Evolutionary conservation across 2,888 invertebrate genomes (phyloP).

Genomic region (Drosophila stalkeri): DNA sequence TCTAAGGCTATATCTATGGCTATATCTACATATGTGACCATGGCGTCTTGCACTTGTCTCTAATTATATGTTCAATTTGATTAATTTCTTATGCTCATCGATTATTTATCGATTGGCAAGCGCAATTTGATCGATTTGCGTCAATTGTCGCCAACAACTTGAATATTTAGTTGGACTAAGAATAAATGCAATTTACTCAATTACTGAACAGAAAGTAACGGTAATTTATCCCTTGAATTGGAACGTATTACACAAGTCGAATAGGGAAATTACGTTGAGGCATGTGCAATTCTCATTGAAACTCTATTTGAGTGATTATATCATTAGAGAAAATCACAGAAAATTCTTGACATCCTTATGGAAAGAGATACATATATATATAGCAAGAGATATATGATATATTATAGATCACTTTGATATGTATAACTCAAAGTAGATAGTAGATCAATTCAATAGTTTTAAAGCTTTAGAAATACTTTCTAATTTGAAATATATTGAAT

Average conservation of each 20-base stretch:
- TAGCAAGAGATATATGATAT: not conserved
- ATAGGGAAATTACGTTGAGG: not conserved
- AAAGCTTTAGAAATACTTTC: too few species aligned
- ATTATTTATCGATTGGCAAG: slow-evolving; percentile 7
- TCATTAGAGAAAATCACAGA: not conserved
- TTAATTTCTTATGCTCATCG: slow-evolving; percentile 4
- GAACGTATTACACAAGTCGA: not conserved
- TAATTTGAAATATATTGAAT: too few species aligned
- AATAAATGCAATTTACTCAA: not conserved
- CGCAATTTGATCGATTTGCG: slow-evolving; percentile 1
- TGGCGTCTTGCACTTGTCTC: not conserved
- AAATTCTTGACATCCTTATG: not conserved
- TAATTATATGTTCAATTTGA: slow-evolving; percentile 1
- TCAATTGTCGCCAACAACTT: not conserved
- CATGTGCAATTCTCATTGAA: not conserved
- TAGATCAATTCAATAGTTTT: too few species aligned
- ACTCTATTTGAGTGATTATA: too few species aligned
- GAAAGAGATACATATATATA: too few species aligned
- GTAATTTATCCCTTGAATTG: not conserved
- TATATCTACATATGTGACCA: not conserved
- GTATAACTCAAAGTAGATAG: not conserved
- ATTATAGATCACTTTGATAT: not conserved
- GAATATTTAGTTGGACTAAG: not conserved
- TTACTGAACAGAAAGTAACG: not conserved
- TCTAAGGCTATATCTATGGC: not conserved